Base-by-base conservation (phyloP, 2,113 vertebrate species). In the Siniperca knerii region DNA sequence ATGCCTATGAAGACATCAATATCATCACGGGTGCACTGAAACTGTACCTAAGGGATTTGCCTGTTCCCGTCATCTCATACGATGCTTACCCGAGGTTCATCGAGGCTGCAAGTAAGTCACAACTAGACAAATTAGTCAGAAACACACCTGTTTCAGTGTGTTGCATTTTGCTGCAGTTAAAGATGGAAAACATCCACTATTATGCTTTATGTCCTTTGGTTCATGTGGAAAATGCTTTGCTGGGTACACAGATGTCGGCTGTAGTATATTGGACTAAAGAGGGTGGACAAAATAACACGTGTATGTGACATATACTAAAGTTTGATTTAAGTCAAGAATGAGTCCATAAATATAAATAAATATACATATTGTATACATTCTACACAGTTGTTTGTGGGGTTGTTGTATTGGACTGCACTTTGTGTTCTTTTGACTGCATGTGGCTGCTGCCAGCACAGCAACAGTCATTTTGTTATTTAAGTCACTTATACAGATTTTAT, bases 1-100 rank as follows among this genome's bases (percentile, higher is more conserved):
- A 97, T 88, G 95, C 97, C 93, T 99, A 99, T 96, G 99, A 99
- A 97, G 99, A 99, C 95, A 99, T 99, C 96, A 99, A 99, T 94
- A 97, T 99, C 95, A 99, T 99, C 95, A 98, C 98, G 44, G 98
- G 99, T 73, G 99, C 99, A 40, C 97, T 99, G 94, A 99, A 99
- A 96, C 96, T 99, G 90, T 99, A 99, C 97, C 99, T 99, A 95
- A 97, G 99, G 96, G 99, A 99, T 92, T 95, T 99, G 93, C 99
- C 99, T 55, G 99, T 99, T 95, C 99, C 99, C 73, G 94, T 99
- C 90, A 99, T 99, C 94, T 98, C 98, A 0, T 99, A 98, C 15
- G 98, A 99, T 48, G 97, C 98, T 88, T 99, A 99, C 94, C 98
- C 98, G 69, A 97, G 97, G 94, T 99, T 99, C 93, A 98, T 99